These are phyloP conservation scores for Triops longicaudatus DNA, from an alignment of 1,140 invertebrate species.

Conservation along the genomic window DNA sequence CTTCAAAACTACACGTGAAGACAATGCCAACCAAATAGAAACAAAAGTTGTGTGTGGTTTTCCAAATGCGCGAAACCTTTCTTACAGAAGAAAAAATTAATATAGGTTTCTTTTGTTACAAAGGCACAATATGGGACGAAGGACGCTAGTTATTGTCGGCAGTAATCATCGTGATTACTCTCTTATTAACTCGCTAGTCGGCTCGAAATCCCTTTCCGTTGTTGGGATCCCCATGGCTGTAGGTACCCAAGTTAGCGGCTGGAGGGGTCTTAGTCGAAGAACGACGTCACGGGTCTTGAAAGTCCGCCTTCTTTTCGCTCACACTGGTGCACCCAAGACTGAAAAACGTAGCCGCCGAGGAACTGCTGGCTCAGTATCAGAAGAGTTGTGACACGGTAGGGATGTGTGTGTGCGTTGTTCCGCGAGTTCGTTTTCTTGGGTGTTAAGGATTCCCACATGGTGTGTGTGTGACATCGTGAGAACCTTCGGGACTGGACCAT, in stretches of 20 bases:
- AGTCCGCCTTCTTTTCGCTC: not conserved
- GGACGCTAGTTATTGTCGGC: not conserved
- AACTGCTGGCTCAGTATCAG: not conserved
- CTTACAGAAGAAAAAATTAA: not conserved
- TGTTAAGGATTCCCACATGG: not conserved
- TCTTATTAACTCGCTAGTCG: not conserved
- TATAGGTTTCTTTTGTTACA: not conserved
- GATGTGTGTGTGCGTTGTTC: not conserved
- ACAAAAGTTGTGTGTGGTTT: not conserved
- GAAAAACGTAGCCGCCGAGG: not conserved
- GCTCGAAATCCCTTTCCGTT: not conserved
- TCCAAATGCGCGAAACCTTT: not conserved
- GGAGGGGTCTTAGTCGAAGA: too few relatives aligned
- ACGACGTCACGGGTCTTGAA: too few relatives aligned
- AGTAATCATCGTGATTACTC: slow-evolving; percentile 4
- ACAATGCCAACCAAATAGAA: not conserved
- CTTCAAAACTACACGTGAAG: not conserved
- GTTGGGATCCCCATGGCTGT: not conserved
- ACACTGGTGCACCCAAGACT: not conserved
- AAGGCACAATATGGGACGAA: not conserved
- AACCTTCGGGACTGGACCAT: not conserved
- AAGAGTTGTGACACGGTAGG: not conserved
- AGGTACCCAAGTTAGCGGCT: not conserved
- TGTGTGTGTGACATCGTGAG: slow-evolving; percentile 4
- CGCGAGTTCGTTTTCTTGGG: not conserved